Evolutionary conservation across 1,140 invertebrate genomes (phyloP).

Genomic region (Littorina saxatilis): DNA sequence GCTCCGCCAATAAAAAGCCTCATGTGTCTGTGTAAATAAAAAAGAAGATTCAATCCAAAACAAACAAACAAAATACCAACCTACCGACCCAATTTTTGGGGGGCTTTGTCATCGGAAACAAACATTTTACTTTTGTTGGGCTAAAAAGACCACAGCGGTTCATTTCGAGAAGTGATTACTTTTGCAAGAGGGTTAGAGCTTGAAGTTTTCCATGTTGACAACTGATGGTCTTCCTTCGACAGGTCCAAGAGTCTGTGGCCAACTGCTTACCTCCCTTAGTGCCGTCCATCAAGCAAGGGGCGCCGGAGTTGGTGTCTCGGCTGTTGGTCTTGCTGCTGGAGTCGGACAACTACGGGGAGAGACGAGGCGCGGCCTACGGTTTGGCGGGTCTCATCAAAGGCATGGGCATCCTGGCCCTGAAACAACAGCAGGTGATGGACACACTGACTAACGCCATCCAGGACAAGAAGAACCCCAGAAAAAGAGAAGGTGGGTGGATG

Average conservation of each 20-base stretch:
- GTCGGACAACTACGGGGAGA: conserved; percentile 97
- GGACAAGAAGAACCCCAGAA: conserved; percentile 96
- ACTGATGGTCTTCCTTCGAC: no score
- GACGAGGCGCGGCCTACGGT: conserved; percentile 80
- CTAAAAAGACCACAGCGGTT: no score
- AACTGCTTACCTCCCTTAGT: conserved; percentile 96
- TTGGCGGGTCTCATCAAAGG: conserved; percentile 88
- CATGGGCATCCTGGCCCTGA: conserved; percentile 95
- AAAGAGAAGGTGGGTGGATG: conserved; percentile 90
- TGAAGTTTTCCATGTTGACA: no score
- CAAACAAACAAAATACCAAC: no score
- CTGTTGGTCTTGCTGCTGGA: conserved; percentile 91
- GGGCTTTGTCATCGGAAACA: no score
- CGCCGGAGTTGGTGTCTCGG: conserved; percentile 90
- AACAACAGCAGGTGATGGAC: conserved; percentile 97
- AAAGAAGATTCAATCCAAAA: no score
- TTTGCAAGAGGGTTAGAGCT: no score
- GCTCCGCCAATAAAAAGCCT: no score
- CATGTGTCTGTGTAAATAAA: no score
- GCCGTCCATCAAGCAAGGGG: conserved; percentile 92
- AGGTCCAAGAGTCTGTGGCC: conserved; percentile 98
- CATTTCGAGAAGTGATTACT: no score
- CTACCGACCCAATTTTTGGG: no score
- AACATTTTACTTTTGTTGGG: no score
- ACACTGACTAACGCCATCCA: conserved; percentile 95